Evolutionary conservation across 2,113 vertebrate species (phyloP).

Genomic region (Danionella cerebrum): DNA sequence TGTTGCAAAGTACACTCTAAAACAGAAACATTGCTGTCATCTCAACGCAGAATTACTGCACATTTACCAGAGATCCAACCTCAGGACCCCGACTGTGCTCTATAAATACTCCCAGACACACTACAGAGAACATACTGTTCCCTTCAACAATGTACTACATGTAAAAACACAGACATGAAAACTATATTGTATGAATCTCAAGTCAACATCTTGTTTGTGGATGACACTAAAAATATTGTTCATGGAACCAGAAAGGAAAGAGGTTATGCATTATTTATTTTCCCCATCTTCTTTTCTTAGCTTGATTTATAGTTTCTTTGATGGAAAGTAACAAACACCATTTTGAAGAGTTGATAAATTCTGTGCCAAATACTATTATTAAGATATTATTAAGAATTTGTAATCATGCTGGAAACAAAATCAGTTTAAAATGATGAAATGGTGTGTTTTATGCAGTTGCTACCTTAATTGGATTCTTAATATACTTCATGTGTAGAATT

Average conservation of each 20-base stretch:
- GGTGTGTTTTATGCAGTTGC: too few species aligned
- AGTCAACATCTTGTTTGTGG: neutral
- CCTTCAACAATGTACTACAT: slow-evolving; percentile 15
- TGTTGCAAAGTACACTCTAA: too few species aligned
- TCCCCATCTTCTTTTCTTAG: neutral
- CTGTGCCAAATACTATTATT: too few species aligned
- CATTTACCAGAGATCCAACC: neutral
- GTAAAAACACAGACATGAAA: slow-evolving; percentile 1
- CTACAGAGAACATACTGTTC: slow-evolving; percentile 20
- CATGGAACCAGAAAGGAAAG: neutral
- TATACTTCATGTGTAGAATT: too few species aligned
- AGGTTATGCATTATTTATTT: neutral
- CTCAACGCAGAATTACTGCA: slow-evolving; percentile 7
- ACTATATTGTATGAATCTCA: neutral
- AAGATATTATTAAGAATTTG: too few species aligned
- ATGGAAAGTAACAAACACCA: neutral
- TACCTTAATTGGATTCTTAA: too few species aligned
- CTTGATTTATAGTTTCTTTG: neutral
- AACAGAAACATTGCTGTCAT: neutral
- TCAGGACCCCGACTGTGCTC: neutral
- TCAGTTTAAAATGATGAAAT: too few species aligned
- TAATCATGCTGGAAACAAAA: too few species aligned
- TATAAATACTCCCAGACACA: slow-evolving; percentile 32
- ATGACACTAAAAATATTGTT: neutral
- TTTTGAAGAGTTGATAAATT: too few species aligned